Conservation (phyloP, 2,797 vertebrate genomes). For the Rhinophrynus dorsalis region DNA sequence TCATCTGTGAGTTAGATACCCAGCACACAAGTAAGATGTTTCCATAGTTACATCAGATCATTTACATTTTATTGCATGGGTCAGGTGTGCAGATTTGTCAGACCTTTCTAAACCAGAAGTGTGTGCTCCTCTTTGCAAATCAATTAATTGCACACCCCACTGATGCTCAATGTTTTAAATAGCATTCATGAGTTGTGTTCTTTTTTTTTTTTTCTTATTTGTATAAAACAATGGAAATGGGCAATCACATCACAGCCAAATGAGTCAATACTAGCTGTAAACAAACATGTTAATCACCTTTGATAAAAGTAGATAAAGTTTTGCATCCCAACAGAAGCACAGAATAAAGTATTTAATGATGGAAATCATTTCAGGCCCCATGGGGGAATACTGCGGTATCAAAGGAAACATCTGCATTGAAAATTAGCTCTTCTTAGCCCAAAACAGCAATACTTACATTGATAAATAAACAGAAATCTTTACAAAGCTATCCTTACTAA, state of each 20-base stretch:
- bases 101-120: no score
- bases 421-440: slow-evolving; percentile 37
- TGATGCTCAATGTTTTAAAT: no score
- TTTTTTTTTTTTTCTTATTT: no score
- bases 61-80: no score
- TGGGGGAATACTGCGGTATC: background rate
- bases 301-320: background rate
- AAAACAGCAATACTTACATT: slow-evolving; percentile 2
- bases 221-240: background rate
- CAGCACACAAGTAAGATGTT: no score
- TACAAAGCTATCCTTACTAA: background rate
- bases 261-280: no score
- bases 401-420: slow-evolving; percentile 25
- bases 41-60: no score
- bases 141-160: no score
- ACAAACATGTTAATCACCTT: background rate
- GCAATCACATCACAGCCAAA: background rate
- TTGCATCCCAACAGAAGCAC: background rate
- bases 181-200: no score
- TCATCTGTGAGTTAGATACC: no score
- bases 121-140: no score
- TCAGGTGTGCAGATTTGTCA: no score
- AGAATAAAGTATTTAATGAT: background rate
- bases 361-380: background rate
- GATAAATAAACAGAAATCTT: slow-evolving; percentile 5